Base-by-base conservation (phyloP, 2,888 invertebrate genomes). In the Lucinisca nassula region DNA sequence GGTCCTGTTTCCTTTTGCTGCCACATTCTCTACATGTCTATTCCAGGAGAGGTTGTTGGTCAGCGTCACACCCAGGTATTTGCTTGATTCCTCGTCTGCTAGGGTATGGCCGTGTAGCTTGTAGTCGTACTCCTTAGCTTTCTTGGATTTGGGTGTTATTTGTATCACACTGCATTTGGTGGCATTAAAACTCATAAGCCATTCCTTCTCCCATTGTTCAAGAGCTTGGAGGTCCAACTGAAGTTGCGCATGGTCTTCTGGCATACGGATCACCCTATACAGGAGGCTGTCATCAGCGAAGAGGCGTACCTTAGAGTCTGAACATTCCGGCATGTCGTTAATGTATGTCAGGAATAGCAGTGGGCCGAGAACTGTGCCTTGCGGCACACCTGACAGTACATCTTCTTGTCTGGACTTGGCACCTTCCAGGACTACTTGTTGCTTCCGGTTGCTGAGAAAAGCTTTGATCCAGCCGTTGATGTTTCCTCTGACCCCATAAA, bases 281-380 rank as follows among this genome's bases (percentile, higher is more conserved):
- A 61, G 61, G 1, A 61, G 30, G 30, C 61, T 61, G 30, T 61
- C 61, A 27, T 61, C 61, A 24, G 61, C 17, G 27, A 30, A 24
- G 2, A 61, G 27, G 6, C 61, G 4, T 10, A 27, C 30, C 4
- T 30, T 27, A 8, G 61, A 61, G 4, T 30, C 27, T n/a, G 51
- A 17, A 17, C 51, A 30, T 21, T 82, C 51, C 97, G 85, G 78
- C 45, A 81, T 72, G 61, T 85, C 72, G 55, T 81, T 85, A 12
- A 81, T 85, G 24, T 81, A 79, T 55, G 73, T 74, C 10, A 85
- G 35, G 55, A 85, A 85, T n/a, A 6, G 21, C 17, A 4, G 21
- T 51, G 51, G 51, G 51, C 51, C 21, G 10, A 51, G 51, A 10
- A 51, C 51, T 21, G 51, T 51, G 6, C 21, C 51, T n/a, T 51